Base-by-base conservation (phyloP, 2,113 vertebrate species). In the Heterochromis multidens region DNA sequence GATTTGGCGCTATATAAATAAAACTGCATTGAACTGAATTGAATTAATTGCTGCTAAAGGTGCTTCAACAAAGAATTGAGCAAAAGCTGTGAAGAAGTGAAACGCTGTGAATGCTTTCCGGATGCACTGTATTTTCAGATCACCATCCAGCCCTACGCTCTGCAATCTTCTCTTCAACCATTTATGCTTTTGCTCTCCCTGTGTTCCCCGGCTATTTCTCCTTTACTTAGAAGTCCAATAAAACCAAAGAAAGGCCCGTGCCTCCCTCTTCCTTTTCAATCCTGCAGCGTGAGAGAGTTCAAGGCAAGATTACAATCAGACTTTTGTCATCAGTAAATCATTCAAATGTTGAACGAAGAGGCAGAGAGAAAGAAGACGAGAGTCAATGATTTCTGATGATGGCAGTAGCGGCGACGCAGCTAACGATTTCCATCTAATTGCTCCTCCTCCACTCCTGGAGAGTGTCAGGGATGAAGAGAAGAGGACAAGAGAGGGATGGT, bases 391-490 rank as follows among this genome's bases (percentile, higher is more conserved):
- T 88, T 91, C 88, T 88, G 93, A 90, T 90, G 88, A 74, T 54
- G 70, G 70, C 70, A 54, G 89, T 12, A 33, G 74, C 17, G 37
- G 56, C 8, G 29, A 78, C 31, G 12, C 72, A 58, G 90, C 87
- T 91, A 95, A 95, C 84, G 89, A 95, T 95, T 93, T 94, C 91
- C 86, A 89, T 89, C 87, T 95, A 95, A 95, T 92, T 93, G 90
- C 93, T 92, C 86, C 85, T 91, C 88, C 88, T 94, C 89, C 60
- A 72, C 83, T 92, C 54, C 83, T 52, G 62, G 35, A 61, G 85
- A 92, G 91, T 49, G 70, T 77, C 40, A 1, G 43, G 77, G 65
- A 85, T 65, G 70, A 76, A 49, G 61, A 90, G 81, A 25, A 23
- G 72, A 80, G 63, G 54, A 81, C 10, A 25, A 43, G 76, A 25